Percentiles rank a stretch among this genome's conserved stretches.
These are phyloP conservation scores for Vannuccia rotundouncinata DNA, from an alignment of 2,888 invertebrate species.

Conservation along the genomic window DNA sequence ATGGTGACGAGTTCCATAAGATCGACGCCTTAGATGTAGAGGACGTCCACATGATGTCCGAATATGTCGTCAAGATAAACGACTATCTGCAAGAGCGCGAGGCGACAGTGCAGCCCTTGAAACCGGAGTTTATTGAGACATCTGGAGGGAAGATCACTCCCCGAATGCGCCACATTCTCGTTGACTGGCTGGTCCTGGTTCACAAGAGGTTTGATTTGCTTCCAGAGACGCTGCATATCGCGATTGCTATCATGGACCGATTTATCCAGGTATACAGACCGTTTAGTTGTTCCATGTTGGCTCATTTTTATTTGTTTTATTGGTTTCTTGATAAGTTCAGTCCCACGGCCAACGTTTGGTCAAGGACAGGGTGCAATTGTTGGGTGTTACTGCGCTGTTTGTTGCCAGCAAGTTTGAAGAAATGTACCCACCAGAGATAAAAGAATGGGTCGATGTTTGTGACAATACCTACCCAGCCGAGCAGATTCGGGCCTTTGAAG, in stretches of 20 bases:
- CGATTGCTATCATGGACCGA: conserved; percentile 78
- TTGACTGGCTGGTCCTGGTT: conserved; percentile 60
- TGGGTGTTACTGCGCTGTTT: no score
- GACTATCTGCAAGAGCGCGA: conserved; percentile 14
- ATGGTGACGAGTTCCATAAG: no score
- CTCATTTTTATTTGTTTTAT: no score
- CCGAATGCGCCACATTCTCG: conserved; percentile 47
- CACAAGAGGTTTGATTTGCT: conserved; percentile 75
- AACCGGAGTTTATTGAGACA: not conserved
- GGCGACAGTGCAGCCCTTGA: not conserved
- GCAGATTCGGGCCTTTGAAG: no score
- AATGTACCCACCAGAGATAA: no score
- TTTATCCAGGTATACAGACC: conserved; percentile 61
- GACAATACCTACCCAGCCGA: no score
- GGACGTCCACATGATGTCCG: conserved; percentile 25
- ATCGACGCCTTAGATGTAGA: not conserved
- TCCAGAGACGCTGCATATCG: conserved; percentile 80
- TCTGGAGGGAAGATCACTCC: conserved; percentile 39
- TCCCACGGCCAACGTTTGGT: no score
- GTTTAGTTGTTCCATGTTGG: not conserved
- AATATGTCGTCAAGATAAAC: conserved; percentile 6
- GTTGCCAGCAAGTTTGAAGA: no score
- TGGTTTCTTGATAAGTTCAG: no score
- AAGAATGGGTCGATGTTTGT: no score
- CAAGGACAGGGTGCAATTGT: no score